Evolutionary conservation across 2,797 vertebrate genomes (phyloP), one percentile per base, ranked within the genome.

Genomic region (Setipinna tenuifilis): DNA sequence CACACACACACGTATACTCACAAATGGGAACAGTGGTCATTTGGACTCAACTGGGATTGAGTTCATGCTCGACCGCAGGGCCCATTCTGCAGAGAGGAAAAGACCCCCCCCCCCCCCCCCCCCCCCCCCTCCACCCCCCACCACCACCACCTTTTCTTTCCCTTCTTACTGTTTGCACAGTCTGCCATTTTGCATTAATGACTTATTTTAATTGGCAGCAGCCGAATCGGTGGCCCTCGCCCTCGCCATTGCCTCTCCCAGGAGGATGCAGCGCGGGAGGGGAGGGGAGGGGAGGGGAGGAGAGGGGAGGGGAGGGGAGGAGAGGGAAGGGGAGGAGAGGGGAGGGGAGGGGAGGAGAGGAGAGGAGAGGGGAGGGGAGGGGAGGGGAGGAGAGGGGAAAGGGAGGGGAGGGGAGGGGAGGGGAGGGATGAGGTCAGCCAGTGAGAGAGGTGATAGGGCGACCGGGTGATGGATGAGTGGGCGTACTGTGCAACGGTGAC

Each of bases 1-100:
- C n/a, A 59, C 41, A 65, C 84, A 81, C 85, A 19, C 12, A 83
- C 19, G 23, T 17, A 54, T 44, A 57, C 83, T 81, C 59, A n/a
- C 78, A 31, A 75, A 58, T 10, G 65, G n/a, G 14, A 75, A 41
- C 7, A 19, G 54, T 78, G 50, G 58, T 86, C 57, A 83, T 86
- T 86, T 31, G 62, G 61, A 35, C 25, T 9, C 10, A 80, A 62
- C 23, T 75, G 68, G 14, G 68, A 75, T 41, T 75, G 68, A 35
- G 68, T 35, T 75, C 14, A 75, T 41, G 31, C 31, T 35, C 19
- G 68, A 75, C 16, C 28, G 31, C 28, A 6, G 2, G 68, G 68
- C 68, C 68, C 35, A 68, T 28, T 31, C 62, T 31, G 62, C 62
- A 11, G 25, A 35, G 68, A 75, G 31, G 68, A 11, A 28, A 7